These are phyloP conservation scores for Holacanthus passer DNA, from an alignment of 2,113 vertebrate genomes.

Conservation along the genomic window DNA sequence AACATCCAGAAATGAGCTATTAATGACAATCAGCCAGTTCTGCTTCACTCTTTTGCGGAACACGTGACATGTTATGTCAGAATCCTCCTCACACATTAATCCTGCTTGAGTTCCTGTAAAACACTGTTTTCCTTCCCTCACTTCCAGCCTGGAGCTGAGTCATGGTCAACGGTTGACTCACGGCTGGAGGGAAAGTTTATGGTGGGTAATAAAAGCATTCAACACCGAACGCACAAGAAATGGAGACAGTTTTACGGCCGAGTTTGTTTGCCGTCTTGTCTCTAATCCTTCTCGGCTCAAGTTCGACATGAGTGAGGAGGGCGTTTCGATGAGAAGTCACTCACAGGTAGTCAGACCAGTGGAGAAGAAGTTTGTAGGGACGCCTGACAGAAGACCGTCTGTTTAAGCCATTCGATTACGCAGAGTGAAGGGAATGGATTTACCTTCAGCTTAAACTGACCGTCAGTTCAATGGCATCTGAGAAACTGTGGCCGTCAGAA, in stretches of 20 bases:
- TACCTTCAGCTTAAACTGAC: constrained; percentile 27
- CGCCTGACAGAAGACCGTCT: constrained; percentile 38
- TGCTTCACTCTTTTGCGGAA: constrained; percentile 3
- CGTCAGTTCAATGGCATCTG: constrained; percentile 23
- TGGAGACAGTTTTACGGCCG: constrained; percentile 58
- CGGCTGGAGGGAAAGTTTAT: constrained; percentile 44
- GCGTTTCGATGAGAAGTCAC: constrained; percentile 32
- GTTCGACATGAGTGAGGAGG: constrained; percentile 7
- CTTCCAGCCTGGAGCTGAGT: constrained; percentile 38
- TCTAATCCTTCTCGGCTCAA: constrained; percentile 35
- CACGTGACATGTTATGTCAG: not conserved
- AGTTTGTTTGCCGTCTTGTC: constrained; percentile 54
- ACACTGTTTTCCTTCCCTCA: constrained; percentile 8
- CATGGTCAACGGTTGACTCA: constrained; percentile 48
- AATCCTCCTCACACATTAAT: not conserved
- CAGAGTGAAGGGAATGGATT: constrained; percentile 41
- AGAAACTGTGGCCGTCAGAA: constrained; percentile 16
- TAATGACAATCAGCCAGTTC: constrained; percentile 7
- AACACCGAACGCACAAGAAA: constrained; percentile 22
- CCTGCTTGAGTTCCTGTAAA: constrained; percentile 27
- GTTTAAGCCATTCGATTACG: constrained; percentile 56
- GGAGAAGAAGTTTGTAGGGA: constrained; percentile 10
- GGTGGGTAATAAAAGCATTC: constrained; percentile 46
- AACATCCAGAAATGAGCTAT: constrained; percentile 4
- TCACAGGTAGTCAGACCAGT: constrained; percentile 17